Evolutionary conservation across 2,888 invertebrate genomes (phyloP), one percentile per base, ranked within the genome.

Genomic region (Aleiodes alternator): DNA sequence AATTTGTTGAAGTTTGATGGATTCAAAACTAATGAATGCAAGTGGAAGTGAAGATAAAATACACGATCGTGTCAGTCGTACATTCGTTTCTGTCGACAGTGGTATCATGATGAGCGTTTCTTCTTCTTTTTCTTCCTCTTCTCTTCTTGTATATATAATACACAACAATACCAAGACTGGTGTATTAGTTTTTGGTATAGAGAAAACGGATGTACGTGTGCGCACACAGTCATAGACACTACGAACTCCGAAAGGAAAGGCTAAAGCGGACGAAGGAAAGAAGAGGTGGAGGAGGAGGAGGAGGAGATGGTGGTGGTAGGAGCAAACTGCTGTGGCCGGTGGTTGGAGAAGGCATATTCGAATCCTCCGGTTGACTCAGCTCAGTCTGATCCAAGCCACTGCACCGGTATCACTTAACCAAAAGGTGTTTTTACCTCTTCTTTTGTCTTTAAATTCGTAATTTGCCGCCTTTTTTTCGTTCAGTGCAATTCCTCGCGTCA

Each of bases 311-410:
- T 14, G 29, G 50, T 31, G 14, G 34, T 29, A 53, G n/a, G n/a
- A n/a, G n/a, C n/a, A 53, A 53, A 68, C 29, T 31, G 31, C 29
- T 51, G 34, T 29, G 51, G 23, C 23, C 23, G 2, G 51, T 50
- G 50, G 51, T 50, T 68, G 51, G 71, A 69, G 76, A 78, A 79
- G 76, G 82, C 79, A 80, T 82, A 85, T 86, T 83, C 81, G 84
- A 84, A 86, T 86, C 85, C 84, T 85, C 82, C 82, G 81, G 78
- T 82, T 82, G 81, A 82, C 82, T 81, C 82, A 80, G 82, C 83
- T 86, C 86, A 86, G 86, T 87, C 85, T 80, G 84, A 84, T 86
- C 83, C 82, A 84, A 85, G 84, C 84, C 78, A 82, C 81, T 82
- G 86, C 82, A 81, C 83, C 80, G 85, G 82, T 84, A 83, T 51